A percentile compares a stretch with the other conserved stretches of the same genome.
These are phyloP conservation scores for Dermochelys coriacea DNA, from an alignment of 2,797 vertebrate genomes.

Conservation along the genomic window DNA sequence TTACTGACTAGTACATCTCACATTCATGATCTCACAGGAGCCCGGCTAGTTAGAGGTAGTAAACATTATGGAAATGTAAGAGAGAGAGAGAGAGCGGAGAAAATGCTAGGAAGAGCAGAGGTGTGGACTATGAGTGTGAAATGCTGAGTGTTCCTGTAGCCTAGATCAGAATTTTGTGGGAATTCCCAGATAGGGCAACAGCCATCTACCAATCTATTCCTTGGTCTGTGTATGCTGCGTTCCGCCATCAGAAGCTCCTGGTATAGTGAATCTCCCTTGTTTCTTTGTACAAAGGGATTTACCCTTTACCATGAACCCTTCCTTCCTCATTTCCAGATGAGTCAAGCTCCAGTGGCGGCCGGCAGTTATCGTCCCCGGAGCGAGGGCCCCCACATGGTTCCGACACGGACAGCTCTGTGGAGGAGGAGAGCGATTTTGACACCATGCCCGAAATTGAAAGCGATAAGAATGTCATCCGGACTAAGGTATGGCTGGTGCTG, in stretches of 20 bases:
- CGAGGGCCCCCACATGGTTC: constrained; percentile 54
- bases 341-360: constrained; percentile 76
- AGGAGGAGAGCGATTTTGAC: constrained; percentile 85
- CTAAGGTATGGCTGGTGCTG: constrained; percentile 72
- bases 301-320: not conserved
- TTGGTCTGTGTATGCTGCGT: accelerated
- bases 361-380: constrained; percentile 63
- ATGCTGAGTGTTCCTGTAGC: not conserved
- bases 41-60: not conserved
- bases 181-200: not conserved
- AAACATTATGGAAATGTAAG: not conserved
- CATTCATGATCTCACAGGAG: not conserved
- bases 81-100: not conserved
- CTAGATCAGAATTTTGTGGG: not conserved
- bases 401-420: constrained; percentile 85
- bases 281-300: not conserved
- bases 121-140: not conserved
- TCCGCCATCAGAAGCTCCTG: not conserved
- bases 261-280: not conserved
- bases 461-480: constrained; percentile 84
- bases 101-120: not conserved
- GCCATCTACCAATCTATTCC: not conserved
- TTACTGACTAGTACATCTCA: not conserved
- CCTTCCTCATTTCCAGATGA: constrained; percentile 75
- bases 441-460: constrained; percentile 85